phyloP scores from a whole-genome alignment of 1,140 invertebrate genomes.

The Lepidurus couesii region DNA sequence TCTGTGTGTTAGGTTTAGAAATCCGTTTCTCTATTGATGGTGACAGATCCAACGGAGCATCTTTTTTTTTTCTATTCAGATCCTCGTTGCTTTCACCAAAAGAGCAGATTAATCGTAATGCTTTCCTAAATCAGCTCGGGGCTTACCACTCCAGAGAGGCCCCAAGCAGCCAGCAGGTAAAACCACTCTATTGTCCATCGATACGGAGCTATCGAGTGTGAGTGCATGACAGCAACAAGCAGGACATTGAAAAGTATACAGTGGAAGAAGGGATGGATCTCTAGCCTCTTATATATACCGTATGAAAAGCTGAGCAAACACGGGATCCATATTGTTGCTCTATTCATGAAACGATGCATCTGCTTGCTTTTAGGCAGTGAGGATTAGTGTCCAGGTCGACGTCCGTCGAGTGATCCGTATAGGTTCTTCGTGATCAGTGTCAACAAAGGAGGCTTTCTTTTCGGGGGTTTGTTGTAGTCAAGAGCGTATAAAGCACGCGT shows the following conservation, averaged over 20 bases:
- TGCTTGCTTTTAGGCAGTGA: background rate
- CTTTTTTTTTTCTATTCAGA: background rate
- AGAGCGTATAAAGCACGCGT: background rate
- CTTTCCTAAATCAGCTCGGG: background rate
- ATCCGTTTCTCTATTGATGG: background rate
- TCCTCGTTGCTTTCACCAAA: background rate
- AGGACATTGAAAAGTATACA: too few species aligned
- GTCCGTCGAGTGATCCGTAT: background rate
- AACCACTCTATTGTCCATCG: constrained; percentile 4
- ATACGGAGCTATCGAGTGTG: background rate
- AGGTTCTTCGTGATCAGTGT: constrained; percentile 2
- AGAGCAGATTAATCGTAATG: background rate
- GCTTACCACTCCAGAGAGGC: background rate
- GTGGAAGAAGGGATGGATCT: background rate
- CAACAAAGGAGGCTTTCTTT: background rate
- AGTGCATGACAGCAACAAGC: background rate
- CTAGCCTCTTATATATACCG: background rate
- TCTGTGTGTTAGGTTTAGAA: background rate
- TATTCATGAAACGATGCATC: background rate
- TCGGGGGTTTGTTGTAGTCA: background rate
- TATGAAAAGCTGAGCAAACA: constrained; percentile 1
- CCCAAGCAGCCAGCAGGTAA: background rate
- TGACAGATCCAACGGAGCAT: background rate
- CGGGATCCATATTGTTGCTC: background rate
- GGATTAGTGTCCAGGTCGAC: background rate